Conservation (phyloP, 1,140 invertebrate genomes). For the Platorchestia sp. region DNA sequence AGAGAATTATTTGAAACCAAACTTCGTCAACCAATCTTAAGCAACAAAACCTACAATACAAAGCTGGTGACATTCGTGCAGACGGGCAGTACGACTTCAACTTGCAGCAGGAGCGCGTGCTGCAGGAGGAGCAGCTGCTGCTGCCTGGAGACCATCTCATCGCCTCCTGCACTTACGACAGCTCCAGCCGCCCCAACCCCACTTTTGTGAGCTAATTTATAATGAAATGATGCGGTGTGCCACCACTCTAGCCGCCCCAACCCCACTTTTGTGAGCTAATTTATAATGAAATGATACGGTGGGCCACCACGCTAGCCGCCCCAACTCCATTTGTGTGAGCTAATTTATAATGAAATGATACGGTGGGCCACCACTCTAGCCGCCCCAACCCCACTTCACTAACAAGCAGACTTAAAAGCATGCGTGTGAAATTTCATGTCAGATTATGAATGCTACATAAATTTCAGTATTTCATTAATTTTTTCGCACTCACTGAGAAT, state of each 20-base stretch:
- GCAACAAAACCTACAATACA: neutral
- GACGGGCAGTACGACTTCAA: constrained; percentile 70
- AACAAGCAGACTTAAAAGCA: too few species aligned
- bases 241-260: neutral
- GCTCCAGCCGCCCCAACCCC: neutral
- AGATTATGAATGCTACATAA: too few species aligned
- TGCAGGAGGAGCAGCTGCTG: constrained; percentile 57
- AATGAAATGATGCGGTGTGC: too few species aligned
- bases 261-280: constrained; percentile 17
- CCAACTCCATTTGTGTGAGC: constrained; percentile 16
- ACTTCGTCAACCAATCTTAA: neutral
- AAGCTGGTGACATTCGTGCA: neutral
- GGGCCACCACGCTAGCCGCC: neutral
- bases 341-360: neutral
- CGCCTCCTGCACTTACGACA: constrained; percentile 55
- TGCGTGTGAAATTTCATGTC: too few species aligned
- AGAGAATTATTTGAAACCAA: neutral
- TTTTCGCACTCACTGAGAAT: too few species aligned
- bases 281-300: too few species aligned
- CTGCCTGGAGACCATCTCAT: constrained; percentile 8
- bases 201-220: constrained; percentile 3
- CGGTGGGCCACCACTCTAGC: neutral
- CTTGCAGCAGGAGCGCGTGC: constrained; percentile 68
- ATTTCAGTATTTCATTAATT: too few species aligned
- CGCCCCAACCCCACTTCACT: constrained; percentile 17